Evolutionary conservation across 2,113 vertebrate genomes (phyloP), one percentile per base, ranked within the genome.

Genomic region (Labeo rohita): DNA sequence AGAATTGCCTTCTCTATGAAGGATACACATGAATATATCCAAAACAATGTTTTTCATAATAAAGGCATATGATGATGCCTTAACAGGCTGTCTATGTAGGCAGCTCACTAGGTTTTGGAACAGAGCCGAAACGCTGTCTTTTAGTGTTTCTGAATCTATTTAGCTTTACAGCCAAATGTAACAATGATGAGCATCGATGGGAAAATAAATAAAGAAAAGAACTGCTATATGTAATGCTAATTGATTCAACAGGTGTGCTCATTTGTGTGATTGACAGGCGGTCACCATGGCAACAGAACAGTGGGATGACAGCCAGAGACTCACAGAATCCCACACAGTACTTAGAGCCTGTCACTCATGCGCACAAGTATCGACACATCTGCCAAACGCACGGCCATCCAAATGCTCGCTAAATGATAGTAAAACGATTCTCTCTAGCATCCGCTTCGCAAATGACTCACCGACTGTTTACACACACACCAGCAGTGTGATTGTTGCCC

Each of bases 261-360:
- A 89, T 89, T 89, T 85, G 65, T 82, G 43, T 85, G 88, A 89
- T 36, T 87, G 88, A 85, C 88, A 89, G 83, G 34, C 52, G 75
- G 52, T 73, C 82, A 34, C 74, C 23, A 84, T 45, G 50, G 72
- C 80, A 87, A 81, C 85, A 36, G 72, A 76, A 68, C 49, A 85
- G 65, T 39, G 54, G 80, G 77, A 84, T 18, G 56, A 70, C 66
- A 81, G 78, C 49, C 78, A 81, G 50, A 79, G 49, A 85, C 54
- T 66, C 50, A 52, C 61, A 77, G 43, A 49, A 79, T 78, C 87
- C 66, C 84, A 79, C 80, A 65, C 83, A 82, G 83, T 73, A 86
- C 80, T 89, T 85, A 79, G 28, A 87, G 70, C 78, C 76, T 85
- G 82, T 85, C 83, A 77, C 21, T 47, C 68, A 86, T 70, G 50